Conservation (phyloP, 2,797 vertebrate species). For the Naso thynnoides region DNA sequence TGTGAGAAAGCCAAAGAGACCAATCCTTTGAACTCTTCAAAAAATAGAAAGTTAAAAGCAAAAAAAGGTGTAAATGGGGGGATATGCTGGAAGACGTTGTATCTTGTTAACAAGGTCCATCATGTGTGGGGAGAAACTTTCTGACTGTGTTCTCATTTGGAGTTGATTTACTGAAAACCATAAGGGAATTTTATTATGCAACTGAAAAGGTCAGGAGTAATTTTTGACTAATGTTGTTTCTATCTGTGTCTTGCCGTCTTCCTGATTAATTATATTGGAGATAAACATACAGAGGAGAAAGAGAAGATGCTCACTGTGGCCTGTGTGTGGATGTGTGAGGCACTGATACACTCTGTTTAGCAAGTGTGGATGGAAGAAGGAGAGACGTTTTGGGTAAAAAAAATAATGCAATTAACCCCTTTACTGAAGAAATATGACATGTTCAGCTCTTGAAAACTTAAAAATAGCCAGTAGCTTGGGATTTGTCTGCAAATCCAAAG, state of each 20-base stretch:
- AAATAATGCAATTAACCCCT: slow-evolving; percentile 51
- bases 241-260: slow-evolving; percentile 52
- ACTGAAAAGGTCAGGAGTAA: slow-evolving; percentile 66
- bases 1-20: slow-evolving; percentile 30
- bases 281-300: slow-evolving; percentile 43
- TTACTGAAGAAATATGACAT: slow-evolving; percentile 16
- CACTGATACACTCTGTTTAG: slow-evolving; percentile 7
- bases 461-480: neutral
- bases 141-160: slow-evolving; percentile 48
- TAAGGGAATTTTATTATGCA: slow-evolving; percentile 55
- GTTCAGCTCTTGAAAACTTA: slow-evolving; percentile 25
- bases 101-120: slow-evolving; percentile 62
- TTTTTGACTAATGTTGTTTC: slow-evolving; percentile 68
- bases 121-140: slow-evolving; percentile 54
- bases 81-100: slow-evolving; percentile 14
- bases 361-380: slow-evolving; percentile 10
- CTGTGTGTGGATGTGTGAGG: slow-evolving; percentile 48
- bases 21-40: slow-evolving; percentile 52
- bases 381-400: slow-evolving; percentile 23
- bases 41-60: slow-evolving; percentile 57
- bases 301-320: slow-evolving; percentile 18
- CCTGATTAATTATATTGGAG: slow-evolving; percentile 60
- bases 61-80: slow-evolving; percentile 35
- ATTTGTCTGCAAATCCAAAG: slow-evolving; percentile 16
- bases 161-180: slow-evolving; percentile 58